Base-by-base conservation (phyloP, 2,888 invertebrate species). In the Chloromyia formosa region DNA sequence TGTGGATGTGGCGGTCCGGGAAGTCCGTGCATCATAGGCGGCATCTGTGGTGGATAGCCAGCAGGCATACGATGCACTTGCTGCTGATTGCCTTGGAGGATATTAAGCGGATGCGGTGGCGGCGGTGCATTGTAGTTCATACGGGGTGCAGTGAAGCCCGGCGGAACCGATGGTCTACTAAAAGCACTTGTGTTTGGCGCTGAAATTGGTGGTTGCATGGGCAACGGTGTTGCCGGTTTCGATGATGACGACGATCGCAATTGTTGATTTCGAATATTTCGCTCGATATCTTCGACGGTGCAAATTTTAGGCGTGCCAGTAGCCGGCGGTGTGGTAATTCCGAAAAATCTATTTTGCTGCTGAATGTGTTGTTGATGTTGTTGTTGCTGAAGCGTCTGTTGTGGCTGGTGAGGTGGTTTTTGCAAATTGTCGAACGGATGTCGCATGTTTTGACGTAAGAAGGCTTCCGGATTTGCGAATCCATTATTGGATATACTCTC, bases 261-360 rank as follows among this genome's bases (percentile, higher is more conserved):
- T 68, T 84, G 83, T 77, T 85, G 85, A 71, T 77, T 83, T 45
- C 84, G 83, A 49, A 85, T 79, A 75, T 84, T 85, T 10, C 85
- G 80, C 78, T 85, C 85, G 75, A 85, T 83, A 75, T 85, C 85
- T 77, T 85, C 85, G 0, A 85, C 79, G 4, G 85, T 84, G 22
- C 83, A 82, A 53, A 85, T 84, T 80, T 85, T 85, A 0, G 81
- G 81, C 23, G 68, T 40, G 3, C 35, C n/a, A 18, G 68, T 40
- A 18, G 79, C 20, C 10, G 64, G 20, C 14, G 64, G 64, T 35
- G 27, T 35, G 7, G 27, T 35, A 9, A 68, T 5, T 4, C 68
- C 68, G 12, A 54, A 74, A 22, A 74, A 45, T 4, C 71, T n/a
- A 40, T 56, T 56, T 14, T 73, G 75, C n/a, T 74, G 74, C 42